Conservation (phyloP, 1,140 invertebrate genomes). For the Akabosia matsudoensis region DNA sequence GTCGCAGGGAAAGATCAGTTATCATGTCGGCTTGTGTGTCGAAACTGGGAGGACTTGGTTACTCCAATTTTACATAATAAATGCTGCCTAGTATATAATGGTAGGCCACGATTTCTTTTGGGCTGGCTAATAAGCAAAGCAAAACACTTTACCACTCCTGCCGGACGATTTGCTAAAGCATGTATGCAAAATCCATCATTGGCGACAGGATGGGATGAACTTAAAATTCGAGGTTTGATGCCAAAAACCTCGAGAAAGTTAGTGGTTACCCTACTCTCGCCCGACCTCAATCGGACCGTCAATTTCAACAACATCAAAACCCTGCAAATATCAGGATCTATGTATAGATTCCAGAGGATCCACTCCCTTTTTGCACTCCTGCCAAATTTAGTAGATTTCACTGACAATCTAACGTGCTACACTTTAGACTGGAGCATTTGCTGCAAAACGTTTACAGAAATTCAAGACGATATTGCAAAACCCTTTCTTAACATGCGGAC, state of each 20-base stretch:
- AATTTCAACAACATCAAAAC: neutral
- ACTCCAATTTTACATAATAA: neutral
- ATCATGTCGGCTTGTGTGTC: slow-evolving; percentile 24
- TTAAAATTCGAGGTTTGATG: neutral
- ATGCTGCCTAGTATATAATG: slow-evolving; percentile 1
- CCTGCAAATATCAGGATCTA: neutral
- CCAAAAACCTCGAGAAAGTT: neutral
- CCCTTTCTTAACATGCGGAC: neutral
- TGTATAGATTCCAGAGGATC: neutral
- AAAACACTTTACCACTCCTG: neutral
- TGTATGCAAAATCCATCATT: slow-evolving; percentile 15
- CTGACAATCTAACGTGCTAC: neutral
- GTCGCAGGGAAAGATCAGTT: neutral
- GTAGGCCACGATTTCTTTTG: neutral
- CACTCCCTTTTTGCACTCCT: neutral
- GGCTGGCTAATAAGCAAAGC: neutral
- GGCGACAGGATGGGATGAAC: neutral
- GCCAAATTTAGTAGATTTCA: neutral
- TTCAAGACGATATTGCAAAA: neutral
- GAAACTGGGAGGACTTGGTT: neutral
- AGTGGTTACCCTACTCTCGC: neutral
- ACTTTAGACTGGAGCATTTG: neutral
- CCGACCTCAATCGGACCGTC: neutral
- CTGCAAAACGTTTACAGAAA: neutral
- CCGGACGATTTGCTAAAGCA: neutral